Base-by-base conservation (phyloP, 2,113 vertebrate genomes). In the Pagrus major region DNA sequence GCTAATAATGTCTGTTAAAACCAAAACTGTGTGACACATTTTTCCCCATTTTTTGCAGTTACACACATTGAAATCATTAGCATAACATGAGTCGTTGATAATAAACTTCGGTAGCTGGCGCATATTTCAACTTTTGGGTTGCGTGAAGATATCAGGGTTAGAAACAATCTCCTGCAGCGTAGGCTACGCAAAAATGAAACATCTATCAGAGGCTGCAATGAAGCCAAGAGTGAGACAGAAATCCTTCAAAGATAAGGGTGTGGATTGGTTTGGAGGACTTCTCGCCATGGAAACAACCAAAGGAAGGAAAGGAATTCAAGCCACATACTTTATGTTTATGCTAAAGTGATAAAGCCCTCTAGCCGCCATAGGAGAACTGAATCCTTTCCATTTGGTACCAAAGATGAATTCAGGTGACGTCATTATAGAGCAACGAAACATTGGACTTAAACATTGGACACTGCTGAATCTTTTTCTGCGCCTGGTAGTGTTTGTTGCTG, bases 1-100 rank as follows among this genome's bases (percentile, higher is more conserved):
- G 47, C 54, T 10, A 33, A 70, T 55, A 42, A 47, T 46, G 11
- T 42, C 18, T 65, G n/a, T 56, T 44, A 33, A 42, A 55, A 25
- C 25, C 27, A 27, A 44, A 68, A 23, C 1, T 7, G 18, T 25
- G 35, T 25, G 66, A 39, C 10, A 56, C 39, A 66, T 70, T 79
- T 71, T 59, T 29, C 49, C 44, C 51, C 16, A 9, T 44, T 58
- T 59, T 56, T 56, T 54, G 42, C n/a, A 41, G 42, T 47, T 54
- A 59, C 31, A 55, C n/a, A 18, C 47, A 35, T 31, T 79, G 33
- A 78, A 68, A 71, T 14, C 46, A 84, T 59, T 49, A 70, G 41
- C 15, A 31, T 14, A 27, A 29, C 33, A 52, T 3, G 1, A 47
- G 55, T 15, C 8, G 29, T 59, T 20, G 16, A 59, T 74, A 42